A percentile compares a stretch with the other conserved stretches of the same genome.
These are phyloP conservation scores for Acropternis orthonyx DNA, from an alignment of 2,797 vertebrate genomes.

Conservation along the genomic window DNA sequence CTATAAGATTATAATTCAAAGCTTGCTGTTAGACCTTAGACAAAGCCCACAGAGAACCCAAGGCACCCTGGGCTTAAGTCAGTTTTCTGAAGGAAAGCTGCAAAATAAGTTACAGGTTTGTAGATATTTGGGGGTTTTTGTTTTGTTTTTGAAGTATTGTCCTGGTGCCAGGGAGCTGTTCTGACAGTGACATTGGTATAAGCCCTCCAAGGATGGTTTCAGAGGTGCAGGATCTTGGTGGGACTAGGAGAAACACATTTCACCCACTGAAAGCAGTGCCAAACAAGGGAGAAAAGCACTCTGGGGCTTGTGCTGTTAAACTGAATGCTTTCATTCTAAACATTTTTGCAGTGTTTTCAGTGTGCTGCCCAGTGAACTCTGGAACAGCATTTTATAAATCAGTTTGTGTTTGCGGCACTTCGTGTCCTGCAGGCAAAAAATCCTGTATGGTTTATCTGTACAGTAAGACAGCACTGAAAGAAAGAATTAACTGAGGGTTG, in stretches of 20 bases:
- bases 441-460: not conserved
- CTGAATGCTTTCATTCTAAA: not conserved
- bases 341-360: not conserved
- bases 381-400: not conserved
- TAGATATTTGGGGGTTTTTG: too few relatives aligned
- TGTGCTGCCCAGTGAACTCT: not conserved
- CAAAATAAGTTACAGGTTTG: not conserved
- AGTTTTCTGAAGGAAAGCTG: not conserved
- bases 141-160: not conserved
- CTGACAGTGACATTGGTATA: not conserved
- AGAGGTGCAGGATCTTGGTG: not conserved
- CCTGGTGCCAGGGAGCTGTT: not conserved
- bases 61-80: not conserved
- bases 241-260: not conserved
- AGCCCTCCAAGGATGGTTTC: not conserved
- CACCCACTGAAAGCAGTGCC: not conserved
- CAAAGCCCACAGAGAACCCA: not conserved
- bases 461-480: not conserved
- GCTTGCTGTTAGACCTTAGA: not conserved
- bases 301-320: not conserved
- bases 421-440: not conserved
- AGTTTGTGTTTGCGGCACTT: not conserved
- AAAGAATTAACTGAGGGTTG: not conserved
- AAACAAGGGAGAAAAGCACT: not conserved
- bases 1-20: not conserved